Evolutionary conservation across 2,888 invertebrate genomes (phyloP), one percentile per base, ranked within the genome.

Genomic region (Idaea biselata): DNA sequence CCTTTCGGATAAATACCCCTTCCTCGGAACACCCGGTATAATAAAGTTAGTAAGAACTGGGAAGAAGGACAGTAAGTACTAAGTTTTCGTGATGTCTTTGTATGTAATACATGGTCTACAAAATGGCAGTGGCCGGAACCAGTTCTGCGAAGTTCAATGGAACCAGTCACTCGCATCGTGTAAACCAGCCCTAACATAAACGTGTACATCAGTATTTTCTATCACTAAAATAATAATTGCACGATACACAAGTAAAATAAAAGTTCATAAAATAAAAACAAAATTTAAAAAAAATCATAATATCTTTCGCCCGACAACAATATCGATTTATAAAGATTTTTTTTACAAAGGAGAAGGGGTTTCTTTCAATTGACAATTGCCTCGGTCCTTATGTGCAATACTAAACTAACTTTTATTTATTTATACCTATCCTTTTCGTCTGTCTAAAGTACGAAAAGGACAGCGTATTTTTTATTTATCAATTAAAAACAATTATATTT

Each of bases 151-250:
- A 25, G 5, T 25, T 25, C 25, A 25, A 25, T 25, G 25, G 25
- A 25, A 25, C 25, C 25, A 25, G 25, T 5, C 25, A 25, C 25
- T 25, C 3, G 25, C 25, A 25, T 25, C 25, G 25, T 25, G 25
- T 25, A 25, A 25, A 25, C 25, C 25, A 25, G 3, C 25, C 44
- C 44, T 44, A 14, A 14, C 14, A 44, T 11, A 44, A 44, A 44
- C 44, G 44, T 44, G 44, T 44, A 44, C 44, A 44, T 44, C 82
- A 79, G 79, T 82, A 86, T 80, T 72, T 78, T 73, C 70, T 80
- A 86, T 63, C 72, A 61, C 68, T 72, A 70, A 68, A 62, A 44
- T 44, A 67, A 78, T 81, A 78, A 87, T 88, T 88, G 86, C 87
- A 88, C 87, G 75, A 79, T 78, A 81, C 73, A 76, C 73, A 73